Evolutionary conservation across 2,113 vertebrate species (phyloP).

Genomic region (Pedetes capensis): DNA sequence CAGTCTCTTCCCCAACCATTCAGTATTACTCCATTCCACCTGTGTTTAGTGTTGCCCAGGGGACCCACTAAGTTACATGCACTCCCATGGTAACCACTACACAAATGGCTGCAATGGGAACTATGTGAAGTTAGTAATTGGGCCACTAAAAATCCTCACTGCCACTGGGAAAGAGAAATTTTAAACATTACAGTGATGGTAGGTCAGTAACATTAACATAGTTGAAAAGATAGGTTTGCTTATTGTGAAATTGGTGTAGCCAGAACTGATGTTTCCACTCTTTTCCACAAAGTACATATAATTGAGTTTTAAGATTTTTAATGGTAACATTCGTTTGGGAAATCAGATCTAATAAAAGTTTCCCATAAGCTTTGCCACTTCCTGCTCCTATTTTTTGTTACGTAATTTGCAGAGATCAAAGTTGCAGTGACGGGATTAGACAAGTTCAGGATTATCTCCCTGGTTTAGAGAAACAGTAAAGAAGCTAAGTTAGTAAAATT

Average conservation of each 20-base stretch:
- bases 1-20: not conserved
- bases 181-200: not conserved
- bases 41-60: not conserved
- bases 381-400: not conserved
- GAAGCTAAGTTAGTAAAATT: too few species aligned
- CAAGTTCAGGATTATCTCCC: conserved; percentile 72
- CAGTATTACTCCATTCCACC: not conserved
- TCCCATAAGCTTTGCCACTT: not conserved
- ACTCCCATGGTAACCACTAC: too few species aligned
- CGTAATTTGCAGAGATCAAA: conserved; percentile 76
- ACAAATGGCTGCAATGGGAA: not conserved
- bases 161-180: not conserved
- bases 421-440: conserved; percentile 64
- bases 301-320: not conserved
- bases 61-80: not conserved
- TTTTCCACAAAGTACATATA: not conserved
- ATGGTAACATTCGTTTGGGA: not conserved
- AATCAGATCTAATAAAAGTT: not conserved
- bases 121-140: not conserved
- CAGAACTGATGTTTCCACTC: not conserved
- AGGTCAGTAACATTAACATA: not conserved
- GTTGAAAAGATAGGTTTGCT: not conserved
- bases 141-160: not conserved
- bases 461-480: conserved; percentile 76
- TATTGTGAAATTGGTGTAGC: not conserved